Percentiles rank a stretch among this genome's conserved stretches.
Evolutionary conservation across 2,888 invertebrate genomes (phyloP).

Genomic region (Entomobrya multifasciata): DNA sequence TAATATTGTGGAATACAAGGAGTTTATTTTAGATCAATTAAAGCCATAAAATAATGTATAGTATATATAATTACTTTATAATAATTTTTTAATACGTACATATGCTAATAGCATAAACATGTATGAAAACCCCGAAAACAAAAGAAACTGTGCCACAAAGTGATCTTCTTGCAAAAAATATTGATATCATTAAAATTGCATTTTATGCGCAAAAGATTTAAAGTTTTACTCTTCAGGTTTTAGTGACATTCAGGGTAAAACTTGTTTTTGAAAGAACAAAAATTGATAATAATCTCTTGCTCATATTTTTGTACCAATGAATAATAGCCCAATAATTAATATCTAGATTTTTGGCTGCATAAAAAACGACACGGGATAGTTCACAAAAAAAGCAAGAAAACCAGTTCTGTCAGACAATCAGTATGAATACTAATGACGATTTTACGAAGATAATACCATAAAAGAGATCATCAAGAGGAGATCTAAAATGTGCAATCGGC

Average conservation of each 20-base stretch:
- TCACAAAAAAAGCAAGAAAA: not conserved
- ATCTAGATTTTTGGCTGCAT: not conserved
- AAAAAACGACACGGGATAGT: not conserved
- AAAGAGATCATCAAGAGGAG: not conserved
- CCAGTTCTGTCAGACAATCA: not conserved
- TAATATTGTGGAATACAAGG: no score
- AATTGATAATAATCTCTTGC: no score
- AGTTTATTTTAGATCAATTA: conserved; percentile 79
- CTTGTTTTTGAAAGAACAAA: no score
- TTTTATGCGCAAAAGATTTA: not conserved
- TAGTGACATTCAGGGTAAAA: not conserved
- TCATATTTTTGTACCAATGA: no score
- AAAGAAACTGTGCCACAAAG: not conserved
- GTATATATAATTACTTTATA: not conserved
- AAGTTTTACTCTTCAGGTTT: not conserved
- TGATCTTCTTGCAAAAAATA: not conserved
- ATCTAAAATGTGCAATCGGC: no score
- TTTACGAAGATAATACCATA: no score
- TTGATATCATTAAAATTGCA: no score
- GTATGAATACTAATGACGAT: no score
- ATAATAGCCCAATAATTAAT: not conserved
- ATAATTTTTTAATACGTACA: not conserved
- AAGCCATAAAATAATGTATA: conserved; percentile 64
- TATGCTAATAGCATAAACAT: not conserved
- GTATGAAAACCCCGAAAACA: no score